Conservation (phyloP, 2,113 vertebrate genomes). For the Rhipidura dahli region DNA sequence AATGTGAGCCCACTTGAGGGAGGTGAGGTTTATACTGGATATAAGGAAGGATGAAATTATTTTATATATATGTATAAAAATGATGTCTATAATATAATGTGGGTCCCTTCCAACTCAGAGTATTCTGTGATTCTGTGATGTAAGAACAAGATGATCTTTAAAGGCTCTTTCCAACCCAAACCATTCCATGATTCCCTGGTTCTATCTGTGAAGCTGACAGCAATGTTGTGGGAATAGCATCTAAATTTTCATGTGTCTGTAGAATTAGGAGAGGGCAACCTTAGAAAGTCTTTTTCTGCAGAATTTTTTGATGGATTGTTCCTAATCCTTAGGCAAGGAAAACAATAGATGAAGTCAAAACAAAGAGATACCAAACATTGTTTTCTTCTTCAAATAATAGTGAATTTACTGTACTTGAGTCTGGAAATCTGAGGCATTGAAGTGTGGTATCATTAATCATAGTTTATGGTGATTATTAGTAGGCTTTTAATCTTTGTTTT, state of each 20-base stretch:
- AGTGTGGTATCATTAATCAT: slow-evolving; percentile 64
- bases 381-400: slow-evolving; percentile 25
- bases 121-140: background rate
- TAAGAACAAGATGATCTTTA: background rate
- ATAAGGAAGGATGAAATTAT: background rate
- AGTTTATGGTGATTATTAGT: slow-evolving; percentile 67
- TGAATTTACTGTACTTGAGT: slow-evolving; percentile 34
- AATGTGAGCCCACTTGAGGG: background rate
- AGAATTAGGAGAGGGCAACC: background rate
- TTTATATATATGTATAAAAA: background rate
- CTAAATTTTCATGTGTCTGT: background rate
- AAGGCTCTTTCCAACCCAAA: background rate
- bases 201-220: rapidly evolving
- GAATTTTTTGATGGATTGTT: background rate
- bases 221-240: background rate
- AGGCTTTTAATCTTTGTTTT: slow-evolving; percentile 68
- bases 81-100: background rate
- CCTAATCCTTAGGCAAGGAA: background rate
- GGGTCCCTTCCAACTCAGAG: background rate
- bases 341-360: background rate
- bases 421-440: slow-evolving; percentile 13
- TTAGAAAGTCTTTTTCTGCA: background rate
- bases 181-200: background rate
- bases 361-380: background rate
- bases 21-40: background rate